These are phyloP conservation scores for Engraulis encrasicolus DNA, from an alignment of 2,113 vertebrate species.

Conservation along the genomic window DNA sequence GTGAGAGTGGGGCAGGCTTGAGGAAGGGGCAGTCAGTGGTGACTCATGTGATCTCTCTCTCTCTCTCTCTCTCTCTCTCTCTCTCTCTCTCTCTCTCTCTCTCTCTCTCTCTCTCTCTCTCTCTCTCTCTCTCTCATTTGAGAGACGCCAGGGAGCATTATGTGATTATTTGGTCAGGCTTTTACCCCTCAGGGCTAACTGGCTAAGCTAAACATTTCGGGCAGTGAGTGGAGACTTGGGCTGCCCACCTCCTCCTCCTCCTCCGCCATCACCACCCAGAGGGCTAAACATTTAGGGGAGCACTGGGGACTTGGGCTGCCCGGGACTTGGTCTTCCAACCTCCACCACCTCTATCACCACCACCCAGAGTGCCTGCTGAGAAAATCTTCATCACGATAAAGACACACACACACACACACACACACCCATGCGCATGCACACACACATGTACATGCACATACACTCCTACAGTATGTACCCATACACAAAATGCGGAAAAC, in stretches of 20 bases:
- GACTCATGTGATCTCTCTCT: neutral
- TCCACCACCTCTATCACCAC: too few species aligned
- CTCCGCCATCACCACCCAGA: neutral
- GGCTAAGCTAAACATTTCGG: constrained; percentile 42
- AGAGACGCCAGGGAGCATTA: constrained; percentile 36
- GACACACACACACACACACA: neutral
- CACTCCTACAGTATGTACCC: too few species aligned
- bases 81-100: too few species aligned
- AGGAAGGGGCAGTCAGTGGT: neutral
- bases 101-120: too few species aligned
- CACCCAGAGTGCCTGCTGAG: constrained; percentile 23
- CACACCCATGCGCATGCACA: neutral
- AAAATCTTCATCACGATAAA: constrained; percentile 46
- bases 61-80: too few species aligned
- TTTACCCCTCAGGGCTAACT: constrained; percentile 32
- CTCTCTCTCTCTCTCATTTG: too few species aligned
- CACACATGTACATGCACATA: neutral
- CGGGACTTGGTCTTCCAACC: too few species aligned
- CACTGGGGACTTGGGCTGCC: too few species aligned
- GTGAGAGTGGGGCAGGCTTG: neutral
- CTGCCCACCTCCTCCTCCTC: too few species aligned
- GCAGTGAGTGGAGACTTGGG: constrained; percentile 6
- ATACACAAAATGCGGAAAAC: constrained; percentile 3
- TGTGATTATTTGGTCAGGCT: constrained; percentile 51
- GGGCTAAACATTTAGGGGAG: too few species aligned